A percentile compares a stretch with the other conserved stretches of the same genome.
Evolutionary conservation across 2,888 invertebrate genomes (phyloP).

Genomic region (Sminthurinus aureus): DNA sequence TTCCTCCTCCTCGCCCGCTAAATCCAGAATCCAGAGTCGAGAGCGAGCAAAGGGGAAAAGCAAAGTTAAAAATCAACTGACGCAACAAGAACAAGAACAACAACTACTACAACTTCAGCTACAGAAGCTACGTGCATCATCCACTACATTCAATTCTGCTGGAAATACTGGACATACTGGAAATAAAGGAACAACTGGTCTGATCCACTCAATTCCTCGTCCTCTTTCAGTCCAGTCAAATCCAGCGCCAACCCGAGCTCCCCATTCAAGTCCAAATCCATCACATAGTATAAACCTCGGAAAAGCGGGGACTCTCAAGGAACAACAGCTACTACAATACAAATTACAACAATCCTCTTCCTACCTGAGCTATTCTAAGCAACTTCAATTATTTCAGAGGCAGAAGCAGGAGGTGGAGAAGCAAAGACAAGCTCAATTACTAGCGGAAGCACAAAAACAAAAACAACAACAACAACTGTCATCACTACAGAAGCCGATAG

Average conservation of each 20-base stretch:
- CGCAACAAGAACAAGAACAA: conserved; percentile 10
- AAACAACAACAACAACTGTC: not conserved
- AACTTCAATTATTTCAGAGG: not conserved
- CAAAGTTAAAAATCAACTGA: not conserved
- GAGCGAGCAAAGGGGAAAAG: not conserved
- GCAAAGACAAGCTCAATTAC: not conserved
- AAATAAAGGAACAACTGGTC: no score
- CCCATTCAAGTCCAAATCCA: no score
- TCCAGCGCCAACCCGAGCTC: no score
- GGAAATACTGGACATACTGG: no score
- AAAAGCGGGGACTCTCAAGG: no score
- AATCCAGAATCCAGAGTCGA: not conserved
- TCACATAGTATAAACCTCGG: no score
- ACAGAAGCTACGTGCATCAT: not conserved
- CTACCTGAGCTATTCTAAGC: not conserved
- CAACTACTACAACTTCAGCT: not conserved
- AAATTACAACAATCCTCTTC: conserved; percentile 18
- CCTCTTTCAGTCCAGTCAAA: no score
- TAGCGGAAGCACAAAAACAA: not conserved
- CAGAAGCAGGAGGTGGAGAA: not conserved
- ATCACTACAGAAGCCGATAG: not conserved
- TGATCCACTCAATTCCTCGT: no score
- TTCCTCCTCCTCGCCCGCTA: not conserved
- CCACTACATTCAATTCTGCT: no score
- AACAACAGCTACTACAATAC: not conserved